Evolutionary conservation across 2,797 vertebrate genomes (phyloP).

Genomic region (Eremophila alpestris): DNA sequence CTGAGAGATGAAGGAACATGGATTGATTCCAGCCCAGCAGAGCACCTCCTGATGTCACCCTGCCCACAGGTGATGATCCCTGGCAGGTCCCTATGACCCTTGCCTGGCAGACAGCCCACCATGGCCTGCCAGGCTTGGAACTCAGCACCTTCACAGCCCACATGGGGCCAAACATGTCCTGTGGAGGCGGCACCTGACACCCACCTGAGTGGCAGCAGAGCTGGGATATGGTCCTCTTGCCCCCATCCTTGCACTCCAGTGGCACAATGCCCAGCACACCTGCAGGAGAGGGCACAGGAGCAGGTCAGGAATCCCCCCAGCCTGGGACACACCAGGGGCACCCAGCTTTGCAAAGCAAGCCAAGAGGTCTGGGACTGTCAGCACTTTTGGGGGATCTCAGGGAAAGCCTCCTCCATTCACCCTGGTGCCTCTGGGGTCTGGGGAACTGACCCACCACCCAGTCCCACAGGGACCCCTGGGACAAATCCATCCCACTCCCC

Average conservation of each 20-base stretch:
- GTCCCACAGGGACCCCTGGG: not conserved
- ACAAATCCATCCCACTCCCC: not conserved
- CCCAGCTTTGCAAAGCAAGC: not conserved
- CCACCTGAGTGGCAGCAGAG: conserved; percentile 91
- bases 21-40: not conserved
- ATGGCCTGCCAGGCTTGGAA: rapidly evolving
- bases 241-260: conserved; percentile 75
- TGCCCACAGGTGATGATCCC: not conserved
- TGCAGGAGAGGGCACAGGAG: conserved; percentile 62
- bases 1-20: not conserved
- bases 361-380: not conserved
- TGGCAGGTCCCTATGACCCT: not conserved
- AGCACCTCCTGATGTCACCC: not conserved
- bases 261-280: conserved; percentile 85
- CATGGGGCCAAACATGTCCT: rapidly evolving
- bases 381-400: not conserved
- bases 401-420: not conserved
- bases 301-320: not conserved
- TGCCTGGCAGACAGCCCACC: not conserved
- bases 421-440: rapidly evolving
- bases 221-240: conserved; percentile 79
- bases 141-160: not conserved
- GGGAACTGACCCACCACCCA: not conserved
- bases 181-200: not conserved
- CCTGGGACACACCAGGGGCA: rapidly evolving